Base-by-base conservation (phyloP, 2,797 vertebrate species). In the Peromyscus melanophrys region DNA sequence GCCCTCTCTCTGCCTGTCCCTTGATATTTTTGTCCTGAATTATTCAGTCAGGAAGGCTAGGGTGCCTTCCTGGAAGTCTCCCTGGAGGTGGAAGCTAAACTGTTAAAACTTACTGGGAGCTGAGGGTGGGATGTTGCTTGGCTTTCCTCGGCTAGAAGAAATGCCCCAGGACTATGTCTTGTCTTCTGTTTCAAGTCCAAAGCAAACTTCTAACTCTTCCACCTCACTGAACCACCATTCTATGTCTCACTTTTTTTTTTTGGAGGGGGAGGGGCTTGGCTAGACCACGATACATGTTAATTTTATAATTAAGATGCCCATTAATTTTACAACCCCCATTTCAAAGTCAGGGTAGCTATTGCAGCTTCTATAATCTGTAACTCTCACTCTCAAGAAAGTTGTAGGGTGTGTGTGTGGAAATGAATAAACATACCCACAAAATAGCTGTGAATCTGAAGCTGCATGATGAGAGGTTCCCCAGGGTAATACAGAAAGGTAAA, bases 391-490 rank as follows among this genome's bases (percentile, higher is more conserved):
- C 57, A 77, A 80, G 25, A 69, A 93, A 77, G 2, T 55, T 89
- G 59, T 31, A 23, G 59, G 21, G 59, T 25, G 23, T 61, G 59
- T 59, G 21, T 5, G 16, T 67, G 63, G 6, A 3, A 29, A 6
- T 17, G n/a, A 61, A 80, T 67, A 90, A 83, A 81, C 81, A 40
- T 37, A 63, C 10, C 0, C 13, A 57, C 19, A 85, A 55, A 16
- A 31, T 16, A 61, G 16, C 13, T 2, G 40, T n/a, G 52, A 43
- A 69, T 63, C n/a, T 23, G 0, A 43, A 69, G 69, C n/a, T 19
- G 0, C 46, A 5, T 27, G 31, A 29, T 34, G 43, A 17, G 14
- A 21, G 31, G n/a, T 12, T n/a, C 17, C 23, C 1, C 0, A 17
- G 81, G 67, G 34, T 55, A 31, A 37, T 11, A 2, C 5, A 19